A percentile compares a stretch with the other conserved stretches of the same genome.
Evolutionary conservation across 2,888 invertebrate genomes (phyloP).

Genomic region (Morpho achilles): DNA sequence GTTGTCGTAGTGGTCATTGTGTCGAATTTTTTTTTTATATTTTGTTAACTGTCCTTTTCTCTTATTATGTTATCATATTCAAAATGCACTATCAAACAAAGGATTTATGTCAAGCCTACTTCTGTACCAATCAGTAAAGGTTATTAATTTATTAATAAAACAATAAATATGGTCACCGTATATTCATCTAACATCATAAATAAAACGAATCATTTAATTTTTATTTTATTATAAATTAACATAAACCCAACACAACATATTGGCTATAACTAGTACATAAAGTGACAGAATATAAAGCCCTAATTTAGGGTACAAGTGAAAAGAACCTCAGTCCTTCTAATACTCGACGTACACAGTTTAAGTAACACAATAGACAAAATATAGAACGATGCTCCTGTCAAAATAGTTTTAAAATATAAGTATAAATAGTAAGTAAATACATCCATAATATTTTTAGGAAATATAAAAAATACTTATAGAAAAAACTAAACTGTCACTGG

Average conservation of each 20-base stretch:
- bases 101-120: too few species aligned
- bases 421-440: too few species aligned
- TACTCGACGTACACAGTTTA: slow-evolving; percentile 53
- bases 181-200: slow-evolving; percentile 5
- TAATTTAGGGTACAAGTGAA: slow-evolving; percentile 78
- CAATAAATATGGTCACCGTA: too few species aligned
- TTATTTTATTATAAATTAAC: slow-evolving; percentile 76
- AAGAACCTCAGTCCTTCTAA: slow-evolving; percentile 76
- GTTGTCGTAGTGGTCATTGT: too few species aligned
- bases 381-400: background rate
- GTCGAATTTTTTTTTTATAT: too few species aligned
- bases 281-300: slow-evolving; percentile 72
- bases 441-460: background rate
- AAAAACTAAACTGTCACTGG: background rate
- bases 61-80: too few species aligned
- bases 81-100: too few species aligned
- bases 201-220: slow-evolving; percentile 54
- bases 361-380: slow-evolving; percentile 30
- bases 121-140: too few species aligned
- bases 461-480: background rate
- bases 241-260: slow-evolving; percentile 76
- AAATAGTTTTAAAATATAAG: slow-evolving; percentile 3
- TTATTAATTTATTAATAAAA: too few species aligned
- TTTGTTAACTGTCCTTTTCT: too few species aligned
- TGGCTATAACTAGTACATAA: slow-evolving; percentile 62